Conservation (phyloP, 1,140 invertebrate species). For the Sminthurides bifidus region DNA sequence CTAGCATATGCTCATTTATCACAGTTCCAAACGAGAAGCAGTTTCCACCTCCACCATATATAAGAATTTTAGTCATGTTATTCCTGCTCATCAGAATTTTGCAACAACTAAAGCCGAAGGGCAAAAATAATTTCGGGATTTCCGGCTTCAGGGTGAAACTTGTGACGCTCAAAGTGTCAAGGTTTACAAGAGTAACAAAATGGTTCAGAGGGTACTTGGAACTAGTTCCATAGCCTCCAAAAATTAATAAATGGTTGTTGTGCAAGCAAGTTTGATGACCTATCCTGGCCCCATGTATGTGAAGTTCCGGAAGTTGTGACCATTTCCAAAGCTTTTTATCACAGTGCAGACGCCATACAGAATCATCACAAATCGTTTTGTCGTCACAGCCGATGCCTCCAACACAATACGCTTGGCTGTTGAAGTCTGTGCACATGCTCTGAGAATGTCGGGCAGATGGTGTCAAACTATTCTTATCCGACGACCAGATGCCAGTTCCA, state of each 20-base stretch:
- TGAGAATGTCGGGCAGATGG: conserved; percentile 26
- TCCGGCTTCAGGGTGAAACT: conserved; percentile 1
- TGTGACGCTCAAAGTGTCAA: conserved; percentile 11
- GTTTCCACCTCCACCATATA: conserved; percentile 30
- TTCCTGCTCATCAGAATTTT: background rate
- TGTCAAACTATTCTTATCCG: background rate
- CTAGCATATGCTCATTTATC: too few relatives aligned
- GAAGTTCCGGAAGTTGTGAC: conserved; percentile 14
- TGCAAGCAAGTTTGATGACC: conserved; percentile 16
- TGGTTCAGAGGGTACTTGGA: conserved; percentile 13
- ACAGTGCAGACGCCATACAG: conserved; percentile 13
- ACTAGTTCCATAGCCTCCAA: conserved; percentile 30
- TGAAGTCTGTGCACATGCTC: conserved; percentile 10
- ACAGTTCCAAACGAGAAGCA: conserved; percentile 31
- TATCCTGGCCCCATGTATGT: conserved; percentile 13
- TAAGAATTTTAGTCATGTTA: background rate
- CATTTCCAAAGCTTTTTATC: conserved; percentile 6
- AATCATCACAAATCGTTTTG: conserved; percentile 8
- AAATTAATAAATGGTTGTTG: conserved; percentile 16
- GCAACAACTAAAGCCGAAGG: conserved; percentile 24
- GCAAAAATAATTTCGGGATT: conserved; percentile 15
- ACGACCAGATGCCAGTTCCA: conserved; percentile 6
- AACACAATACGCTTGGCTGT: conserved; percentile 15
- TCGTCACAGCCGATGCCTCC: conserved; percentile 23
- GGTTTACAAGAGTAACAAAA: conserved; percentile 21